Base-by-base conservation (phyloP, 2,797 vertebrate species). In the Mus minutoides region DNA sequence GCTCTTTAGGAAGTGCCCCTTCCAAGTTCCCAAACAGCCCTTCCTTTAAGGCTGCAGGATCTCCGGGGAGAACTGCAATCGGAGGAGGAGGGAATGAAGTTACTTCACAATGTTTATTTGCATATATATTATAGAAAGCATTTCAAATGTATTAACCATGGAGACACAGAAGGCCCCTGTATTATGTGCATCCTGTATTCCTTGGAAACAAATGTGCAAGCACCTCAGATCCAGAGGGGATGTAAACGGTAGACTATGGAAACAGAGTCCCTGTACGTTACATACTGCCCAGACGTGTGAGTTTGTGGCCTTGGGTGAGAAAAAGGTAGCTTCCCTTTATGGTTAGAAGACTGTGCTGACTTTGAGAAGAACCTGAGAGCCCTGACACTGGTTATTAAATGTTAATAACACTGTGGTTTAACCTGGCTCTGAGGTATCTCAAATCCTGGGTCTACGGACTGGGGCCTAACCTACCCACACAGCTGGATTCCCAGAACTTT, bases 91-190 rank as follows among this genome's bases (percentile, higher is more conserved):
- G 0, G 14, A 69, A 88, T 91, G 77, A 93, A 86, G 67, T 95
- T 80, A 93, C 86, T 85, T 92, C 64, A 90, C 17, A 54, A 3
- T 86, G 92, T 80, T 93, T 86, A 92, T 94, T 80, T 97, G 97
- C 97, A 96, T 95, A 58, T 95, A 58, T 56, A 92, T 96, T 94
- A 95, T 16, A 90, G 77, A 46, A 93, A 93, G 93, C 92, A 97
- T 97, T 94, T 92, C 82, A 93, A 79, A 88, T 71, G 89, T n/a
- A 82, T 46, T 91, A 71, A 86, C 54, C 93, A 67, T 1, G 40
- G 40, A 67, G 89, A 90, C 91, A 95, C 92, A 90, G 96, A 94
- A 93, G 93, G 77, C 73, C 92, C 69, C 75, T 94, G 75, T 92
- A 84, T 69, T 31, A 49, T 91, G 86, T 92, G 84, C 46, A 87